Base-by-base conservation (phyloP, 2,113 vertebrate species). In the Dromas ardeola region DNA sequence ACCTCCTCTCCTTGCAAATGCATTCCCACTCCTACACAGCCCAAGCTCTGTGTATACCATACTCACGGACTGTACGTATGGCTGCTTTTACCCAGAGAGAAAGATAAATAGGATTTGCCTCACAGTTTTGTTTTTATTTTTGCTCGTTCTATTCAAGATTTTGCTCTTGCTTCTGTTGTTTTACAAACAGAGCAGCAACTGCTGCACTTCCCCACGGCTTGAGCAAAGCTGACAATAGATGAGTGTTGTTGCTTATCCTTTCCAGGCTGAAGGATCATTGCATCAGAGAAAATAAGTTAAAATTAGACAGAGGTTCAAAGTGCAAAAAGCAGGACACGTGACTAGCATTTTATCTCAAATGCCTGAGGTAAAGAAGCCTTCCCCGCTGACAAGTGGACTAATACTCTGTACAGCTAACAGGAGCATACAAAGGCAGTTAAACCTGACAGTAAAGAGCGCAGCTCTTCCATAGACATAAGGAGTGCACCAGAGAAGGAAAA, bases 281-380 rank as follows among this genome's bases (percentile, higher is more conserved):
- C 58, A 90, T 79, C 85, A 84, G 65, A 78, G 76, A 93, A 91
- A 93, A 84, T 86, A 96, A 95, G 88, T 96, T 66, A 93, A 93
- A 95, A 90, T 95, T 61, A 95, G 95, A 72, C 40, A 52, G 80
- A 88, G 40, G 38, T 81, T 94, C 84, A 30, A 84, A 93, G 91
- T 86, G 88, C 91, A 71, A 49, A 87, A 92, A 88, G 87, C 86
- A 85, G 84, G 81, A 80, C 87, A 84, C 1, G 11, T 22, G 61
- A 81, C 42, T 67, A 71, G 81, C 58, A 12, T 7, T 88, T 30
- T 74, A 62, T 88, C 69, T 86, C 1, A 0, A 58, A 81, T 40
- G 95, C 86, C 88, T 27, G 23, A 80, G 92, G 84, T 22, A 14
- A 86, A 81, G 84, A 69, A 76, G 49, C 40, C 58, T 74, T 73